These are phyloP conservation scores for Iselma pallidipennis DNA, from an alignment of 2,888 invertebrate genomes.

Conservation along the genomic window DNA sequence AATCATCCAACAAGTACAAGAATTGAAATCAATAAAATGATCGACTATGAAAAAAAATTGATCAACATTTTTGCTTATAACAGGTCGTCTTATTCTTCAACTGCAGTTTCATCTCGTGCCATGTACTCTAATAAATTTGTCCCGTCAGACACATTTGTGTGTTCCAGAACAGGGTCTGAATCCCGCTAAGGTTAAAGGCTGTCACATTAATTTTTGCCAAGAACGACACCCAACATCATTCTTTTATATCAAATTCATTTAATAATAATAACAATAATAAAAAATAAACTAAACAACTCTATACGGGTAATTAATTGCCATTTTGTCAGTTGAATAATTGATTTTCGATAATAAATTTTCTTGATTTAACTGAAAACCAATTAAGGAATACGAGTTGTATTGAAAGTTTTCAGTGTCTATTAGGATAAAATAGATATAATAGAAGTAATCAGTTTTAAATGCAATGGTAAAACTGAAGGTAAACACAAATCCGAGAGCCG, in stretches of 20 bases:
- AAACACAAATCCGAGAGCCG: background rate
- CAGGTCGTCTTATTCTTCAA: background rate
- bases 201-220: conserved; percentile 27
- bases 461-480: conserved; percentile 9
- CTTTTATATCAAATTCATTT: background rate
- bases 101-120: conserved; percentile 9
- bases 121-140: conserved; percentile 27
- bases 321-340: too few relatives aligned
- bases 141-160: conserved; percentile 25
- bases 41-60: background rate
- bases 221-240: conserved; percentile 17
- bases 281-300: too few relatives aligned
- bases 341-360: too few relatives aligned
- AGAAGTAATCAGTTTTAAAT: conserved; percentile 9
- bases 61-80: background rate
- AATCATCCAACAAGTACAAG: too few relatives aligned
- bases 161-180: conserved; percentile 22
- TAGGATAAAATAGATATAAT: too few relatives aligned
- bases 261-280: background rate
- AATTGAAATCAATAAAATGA: too few relatives aligned
- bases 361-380: too few relatives aligned
- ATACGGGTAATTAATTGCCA: too few relatives aligned
- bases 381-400: too few relatives aligned
- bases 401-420: too few relatives aligned
- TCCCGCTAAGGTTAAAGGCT: conserved; percentile 31